These are phyloP conservation scores for Enteromius afrohamiltoni DNA, from an alignment of 2,797 vertebrate species.

Conservation along the genomic window DNA sequence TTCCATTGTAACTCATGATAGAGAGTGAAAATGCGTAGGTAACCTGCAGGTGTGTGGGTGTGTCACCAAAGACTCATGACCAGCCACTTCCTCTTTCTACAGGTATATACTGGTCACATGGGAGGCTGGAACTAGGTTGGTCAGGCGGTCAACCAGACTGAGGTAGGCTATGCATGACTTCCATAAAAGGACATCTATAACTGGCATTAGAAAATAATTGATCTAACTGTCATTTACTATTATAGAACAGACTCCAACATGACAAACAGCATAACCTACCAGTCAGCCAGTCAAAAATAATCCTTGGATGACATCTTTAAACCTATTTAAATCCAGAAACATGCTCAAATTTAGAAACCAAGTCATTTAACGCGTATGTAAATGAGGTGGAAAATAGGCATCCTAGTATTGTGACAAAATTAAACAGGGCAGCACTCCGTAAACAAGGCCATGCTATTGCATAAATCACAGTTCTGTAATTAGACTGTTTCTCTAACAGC, in stretches of 20 bases:
- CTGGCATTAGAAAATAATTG: not conserved
- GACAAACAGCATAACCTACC: not conserved
- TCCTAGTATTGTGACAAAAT: constrained; percentile 47
- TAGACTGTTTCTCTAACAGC: constrained; percentile 64
- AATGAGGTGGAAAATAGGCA: constrained; percentile 38
- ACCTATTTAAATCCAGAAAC: not conserved
- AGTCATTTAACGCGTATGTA: not conserved
- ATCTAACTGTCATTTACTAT: not conserved
- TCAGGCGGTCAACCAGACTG: constrained; percentile 27
- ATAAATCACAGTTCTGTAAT: constrained; percentile 64
- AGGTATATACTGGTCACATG: constrained; percentile 56
- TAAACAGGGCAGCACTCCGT: constrained; percentile 53
- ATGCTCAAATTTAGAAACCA: not conserved
- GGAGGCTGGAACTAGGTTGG: not conserved
- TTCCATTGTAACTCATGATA: constrained; percentile 52
- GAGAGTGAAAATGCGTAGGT: constrained; percentile 61
- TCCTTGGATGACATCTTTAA: not conserved
- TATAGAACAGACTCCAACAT: not conserved
- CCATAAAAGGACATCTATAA: constrained; percentile 49
- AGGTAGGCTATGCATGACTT: constrained; percentile 13
- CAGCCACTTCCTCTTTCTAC: constrained; percentile 53
- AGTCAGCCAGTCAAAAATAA: not conserved
- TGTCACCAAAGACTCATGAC: constrained; percentile 55
- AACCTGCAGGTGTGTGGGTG: constrained; percentile 41
- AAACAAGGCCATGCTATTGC: constrained; percentile 60